Base-by-base conservation (phyloP, 1,140 invertebrate genomes). In the Lordiphosa mommai region DNA sequence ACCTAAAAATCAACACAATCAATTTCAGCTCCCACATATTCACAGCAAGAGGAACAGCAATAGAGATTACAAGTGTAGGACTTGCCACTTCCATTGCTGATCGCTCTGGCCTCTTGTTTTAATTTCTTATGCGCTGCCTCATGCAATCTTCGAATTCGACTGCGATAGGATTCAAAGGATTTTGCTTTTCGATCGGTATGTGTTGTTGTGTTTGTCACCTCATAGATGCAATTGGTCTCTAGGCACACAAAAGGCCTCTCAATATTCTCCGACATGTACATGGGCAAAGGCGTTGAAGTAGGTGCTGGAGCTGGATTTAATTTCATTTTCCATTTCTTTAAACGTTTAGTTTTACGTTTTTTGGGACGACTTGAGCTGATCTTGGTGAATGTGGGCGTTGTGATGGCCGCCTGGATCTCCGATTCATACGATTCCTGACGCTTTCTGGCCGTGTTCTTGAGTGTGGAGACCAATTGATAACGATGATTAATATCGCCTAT, bases 351-450 rank as follows among this genome's bases (percentile, higher is more conserved):
- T 17, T 34, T 56, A 8, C 16, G 40, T 20, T 37, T 60, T 14
- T 43, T 58, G 6, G 12, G 23, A 4, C 16, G 17, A 10, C 38
- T 71, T 9, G 33, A 33, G 5, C n/a, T 2, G 12, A 29, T 32
- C 29, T 66, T 70, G 6, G 34, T 33, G 2, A 12, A 36, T 2
- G 17, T 43, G 13, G 38, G 33, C 6, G 30, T 14, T 2, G 51
- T 72, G 5, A 77, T 79, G 20, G 73, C 73, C 0, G 58, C 68
- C 23, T 72, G 58, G 17, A 77, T 77, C 17, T 77, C 73, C 1
- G 50, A 34, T 12, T 77, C 73, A 1, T 56, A 79, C 1, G 32
- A 23, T 0, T 49, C 29, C n/a, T 55, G 37, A 0, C 32, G 46
- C 7, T 13, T 32, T 2, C 17, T 9, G 4, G 43, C 37, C 6